Percentiles rank a stretch among this genome's conserved stretches.
Evolutionary conservation across 2,888 invertebrate genomes (phyloP).

Genomic region (Oscheius onirici): DNA sequence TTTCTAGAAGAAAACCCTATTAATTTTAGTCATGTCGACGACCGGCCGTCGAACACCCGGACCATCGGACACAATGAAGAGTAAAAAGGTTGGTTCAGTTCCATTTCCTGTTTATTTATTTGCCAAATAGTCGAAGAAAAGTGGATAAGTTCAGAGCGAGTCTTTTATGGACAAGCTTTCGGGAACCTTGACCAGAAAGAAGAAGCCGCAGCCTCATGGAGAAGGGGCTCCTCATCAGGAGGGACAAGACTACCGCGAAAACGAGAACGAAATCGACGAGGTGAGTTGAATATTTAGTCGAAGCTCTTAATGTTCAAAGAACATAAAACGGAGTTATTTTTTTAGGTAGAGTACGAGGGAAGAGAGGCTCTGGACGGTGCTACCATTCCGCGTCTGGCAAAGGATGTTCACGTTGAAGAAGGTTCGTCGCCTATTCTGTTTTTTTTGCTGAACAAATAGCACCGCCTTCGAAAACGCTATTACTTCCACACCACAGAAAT

Average conservation of each 20-base stretch:
- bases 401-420: conserved; percentile 78
- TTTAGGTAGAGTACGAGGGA: conserved; percentile 68
- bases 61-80: conserved; percentile 32
- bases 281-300: conserved; percentile 3
- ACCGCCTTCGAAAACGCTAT: too few species aligned
- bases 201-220: conserved; percentile 49
- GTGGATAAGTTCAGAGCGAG: conserved; percentile 36
- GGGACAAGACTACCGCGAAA: conserved; percentile 34
- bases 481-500: too few species aligned
- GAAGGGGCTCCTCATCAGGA: conserved; percentile 45
- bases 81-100: conserved; percentile 29
- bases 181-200: conserved; percentile 63
- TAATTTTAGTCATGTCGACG: conserved; percentile 34
- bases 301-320: neutral
- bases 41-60: conserved; percentile 35
- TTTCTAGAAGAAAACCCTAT: neutral
- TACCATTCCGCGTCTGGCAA: conserved; percentile 63
- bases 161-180: conserved; percentile 64
- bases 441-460: too few species aligned
- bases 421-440: too few species aligned
- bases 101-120: neutral
- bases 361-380: conserved; percentile 69
- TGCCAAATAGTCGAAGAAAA: neutral
- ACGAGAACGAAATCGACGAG: conserved; percentile 47
- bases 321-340: conserved; percentile 1